Evolutionary conservation across 2,888 invertebrate genomes (phyloP).

Genomic region (Leptarthrus brevirostris): DNA sequence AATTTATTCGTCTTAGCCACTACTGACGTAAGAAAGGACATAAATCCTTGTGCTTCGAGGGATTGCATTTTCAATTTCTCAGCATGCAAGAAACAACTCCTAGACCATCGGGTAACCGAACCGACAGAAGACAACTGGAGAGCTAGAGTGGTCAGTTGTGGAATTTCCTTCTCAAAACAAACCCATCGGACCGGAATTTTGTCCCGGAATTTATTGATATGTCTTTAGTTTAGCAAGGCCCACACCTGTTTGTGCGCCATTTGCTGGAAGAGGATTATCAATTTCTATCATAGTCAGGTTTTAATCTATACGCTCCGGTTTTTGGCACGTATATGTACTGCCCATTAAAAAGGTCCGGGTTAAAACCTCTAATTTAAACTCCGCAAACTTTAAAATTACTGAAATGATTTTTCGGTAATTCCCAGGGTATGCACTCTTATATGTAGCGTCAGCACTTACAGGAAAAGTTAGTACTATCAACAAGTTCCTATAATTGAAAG

Average conservation of each 20-base stretch:
- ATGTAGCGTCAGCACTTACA: no score
- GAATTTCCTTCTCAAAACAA: conserved; percentile 46
- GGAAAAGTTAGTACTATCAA: background rate
- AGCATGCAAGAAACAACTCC: conserved; percentile 29
- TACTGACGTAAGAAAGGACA: conserved; percentile 54
- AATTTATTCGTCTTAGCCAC: conserved; percentile 54
- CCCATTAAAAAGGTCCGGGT: no score
- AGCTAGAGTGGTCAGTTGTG: conserved; percentile 41
- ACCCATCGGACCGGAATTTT: conserved; percentile 26
- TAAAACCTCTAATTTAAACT: no score
- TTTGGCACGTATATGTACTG: conserved; percentile 16
- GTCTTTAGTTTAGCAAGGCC: conserved; percentile 29
- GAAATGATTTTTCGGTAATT: no score
- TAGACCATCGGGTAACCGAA: conserved; percentile 4
- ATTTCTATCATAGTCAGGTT: background rate
- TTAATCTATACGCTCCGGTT: conserved; percentile 10
- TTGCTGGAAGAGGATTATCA: conserved; percentile 5
- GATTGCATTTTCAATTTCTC: conserved; percentile 47
- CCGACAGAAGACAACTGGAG: conserved; percentile 14
- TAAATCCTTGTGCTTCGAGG: conserved; percentile 49
- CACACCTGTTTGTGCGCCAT: conserved; percentile 21
- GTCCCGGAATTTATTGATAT: conserved; percentile 45
- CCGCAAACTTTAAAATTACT: no score
- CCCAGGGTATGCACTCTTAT: no score
- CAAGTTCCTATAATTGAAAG: conserved; percentile 26